Base-by-base conservation (phyloP, 2,797 vertebrate species). In the Astyanax mexicanus region DNA sequence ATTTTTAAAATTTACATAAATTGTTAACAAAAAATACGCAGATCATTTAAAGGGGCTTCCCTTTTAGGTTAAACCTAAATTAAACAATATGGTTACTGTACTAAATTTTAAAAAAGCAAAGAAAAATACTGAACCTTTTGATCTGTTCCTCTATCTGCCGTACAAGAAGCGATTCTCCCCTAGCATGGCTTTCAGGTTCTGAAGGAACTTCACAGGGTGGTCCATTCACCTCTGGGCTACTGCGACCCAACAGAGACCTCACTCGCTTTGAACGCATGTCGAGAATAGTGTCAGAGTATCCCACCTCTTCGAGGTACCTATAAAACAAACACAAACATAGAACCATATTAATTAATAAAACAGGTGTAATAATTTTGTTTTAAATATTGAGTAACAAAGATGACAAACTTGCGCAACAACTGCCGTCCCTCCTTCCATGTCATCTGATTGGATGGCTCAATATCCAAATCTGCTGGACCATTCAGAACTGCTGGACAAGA, bases 101-200 rank as follows among this genome's bases (percentile, higher is more conserved):
- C 40, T 40, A 42, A 49, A 49, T 49, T 45, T 4, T 15, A 25
- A 2, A 1, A 5, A 3, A 57, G 6, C 6, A 5, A n/a, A 3
- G 35, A 35, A n/a, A 10, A 13, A 25, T 49, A 21, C 37, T 11
- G 9, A 32, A 96, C 95, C 95, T 94, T 86, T 96, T 95, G 79
- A 97, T 97, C 86, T 97, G 96, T 75, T 97, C 96, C 80, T 97
- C 95, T 15, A 97, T 97, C 88, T 96, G 96, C 70, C 94, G 92
- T 82, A 96, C 95, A 79, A 96, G 85, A 68, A 95, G 84, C 0
- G 96, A 96, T 79, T 95, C 94, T 29, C 90, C 93, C 0, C 87
- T 90, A 0, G 86, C 78, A 12, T 89, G 88, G 2, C 91, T 75
- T 57, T 94, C 90, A 0, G 91, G 84, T 49, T 94, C 92, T 0